Conservation (phyloP, 35 echinoderm and acorn worm genomes). For the Lytechinus variegatus region DNA sequence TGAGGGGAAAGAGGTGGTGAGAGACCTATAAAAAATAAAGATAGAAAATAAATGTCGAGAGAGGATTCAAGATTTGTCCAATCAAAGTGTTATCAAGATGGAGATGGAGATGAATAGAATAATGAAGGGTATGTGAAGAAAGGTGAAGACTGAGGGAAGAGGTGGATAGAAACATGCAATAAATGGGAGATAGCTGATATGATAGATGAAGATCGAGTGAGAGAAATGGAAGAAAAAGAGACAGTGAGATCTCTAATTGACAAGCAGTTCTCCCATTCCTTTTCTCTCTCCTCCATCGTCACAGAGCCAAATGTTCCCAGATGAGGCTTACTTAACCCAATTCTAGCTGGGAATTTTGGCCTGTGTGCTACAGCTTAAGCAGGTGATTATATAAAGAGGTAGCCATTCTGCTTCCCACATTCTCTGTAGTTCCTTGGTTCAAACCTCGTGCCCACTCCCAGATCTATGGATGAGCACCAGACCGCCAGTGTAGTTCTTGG, state of each 20-base stretch:
- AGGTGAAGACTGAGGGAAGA: no score
- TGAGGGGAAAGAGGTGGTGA: no score
- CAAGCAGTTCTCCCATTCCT: conserved; percentile 26
- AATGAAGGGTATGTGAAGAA: no score
- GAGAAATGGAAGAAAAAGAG: background rate
- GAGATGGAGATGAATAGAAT: no score
- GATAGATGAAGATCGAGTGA: background rate
- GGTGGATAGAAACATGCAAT: no score
- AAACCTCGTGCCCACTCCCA: background rate
- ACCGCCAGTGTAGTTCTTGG: background rate
- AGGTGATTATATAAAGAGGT: conserved; percentile 50
- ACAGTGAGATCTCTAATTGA: background rate
- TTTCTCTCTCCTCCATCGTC: conserved; percentile 1
- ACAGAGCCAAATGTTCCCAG: background rate
- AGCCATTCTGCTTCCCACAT: conserved; percentile 35
- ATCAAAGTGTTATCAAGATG: no score
- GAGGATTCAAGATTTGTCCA: no score
- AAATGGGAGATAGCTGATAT: background rate
- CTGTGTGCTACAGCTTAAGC: conserved; percentile 28
- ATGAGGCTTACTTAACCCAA: conserved; percentile 53
- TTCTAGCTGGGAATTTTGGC: background rate
- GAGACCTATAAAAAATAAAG: no score
- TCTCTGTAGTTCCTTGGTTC: background rate
- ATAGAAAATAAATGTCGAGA: no score
- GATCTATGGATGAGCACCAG: background rate